Conservation (phyloP, 1,140 invertebrate species). For the Drosophila parvula region DNA sequence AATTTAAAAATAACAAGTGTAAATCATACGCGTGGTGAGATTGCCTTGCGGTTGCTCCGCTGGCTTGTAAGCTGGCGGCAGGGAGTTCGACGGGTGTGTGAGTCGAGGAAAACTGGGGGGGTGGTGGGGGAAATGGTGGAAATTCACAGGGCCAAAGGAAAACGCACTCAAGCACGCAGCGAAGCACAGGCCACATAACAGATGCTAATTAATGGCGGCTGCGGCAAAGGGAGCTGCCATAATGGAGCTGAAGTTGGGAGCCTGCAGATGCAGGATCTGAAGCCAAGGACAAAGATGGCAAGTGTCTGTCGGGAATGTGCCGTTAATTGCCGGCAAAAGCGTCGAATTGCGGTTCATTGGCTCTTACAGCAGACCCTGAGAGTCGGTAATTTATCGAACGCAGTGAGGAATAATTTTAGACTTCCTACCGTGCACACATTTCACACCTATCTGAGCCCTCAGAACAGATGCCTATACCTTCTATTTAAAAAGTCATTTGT, state of each 20-base stretch:
- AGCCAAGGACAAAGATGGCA: constrained; percentile 50
- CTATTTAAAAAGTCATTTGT: background rate
- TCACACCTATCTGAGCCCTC: background rate
- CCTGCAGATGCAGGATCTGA: constrained; percentile 30
- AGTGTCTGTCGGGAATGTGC: constrained; percentile 60
- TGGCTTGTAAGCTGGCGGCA: constrained; percentile 3
- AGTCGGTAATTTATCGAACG: constrained; percentile 61
- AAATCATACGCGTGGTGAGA: constrained; percentile 74
- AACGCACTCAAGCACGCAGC: constrained; percentile 67
- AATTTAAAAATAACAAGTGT: constrained; percentile 82
- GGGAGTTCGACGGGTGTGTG: background rate
- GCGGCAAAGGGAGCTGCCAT: constrained; percentile 37
- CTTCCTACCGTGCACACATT: background rate
- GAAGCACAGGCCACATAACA: constrained; percentile 58
- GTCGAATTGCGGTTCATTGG: constrained; percentile 77
- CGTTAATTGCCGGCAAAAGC: constrained; percentile 79
- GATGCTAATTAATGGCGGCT: constrained; percentile 76
- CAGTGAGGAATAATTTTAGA: constrained; percentile 11
- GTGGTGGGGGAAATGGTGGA: constrained; percentile 1
- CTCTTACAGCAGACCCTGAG: constrained; percentile 36
- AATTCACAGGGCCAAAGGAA: constrained; percentile 11
- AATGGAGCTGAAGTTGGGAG: constrained; percentile 1
- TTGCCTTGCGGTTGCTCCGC: constrained; percentile 39
- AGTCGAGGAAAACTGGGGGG: background rate
- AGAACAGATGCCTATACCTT: background rate